These are phyloP conservation scores for Betta splendens DNA, from an alignment of 2,797 vertebrate species.

Conservation along the genomic window DNA sequence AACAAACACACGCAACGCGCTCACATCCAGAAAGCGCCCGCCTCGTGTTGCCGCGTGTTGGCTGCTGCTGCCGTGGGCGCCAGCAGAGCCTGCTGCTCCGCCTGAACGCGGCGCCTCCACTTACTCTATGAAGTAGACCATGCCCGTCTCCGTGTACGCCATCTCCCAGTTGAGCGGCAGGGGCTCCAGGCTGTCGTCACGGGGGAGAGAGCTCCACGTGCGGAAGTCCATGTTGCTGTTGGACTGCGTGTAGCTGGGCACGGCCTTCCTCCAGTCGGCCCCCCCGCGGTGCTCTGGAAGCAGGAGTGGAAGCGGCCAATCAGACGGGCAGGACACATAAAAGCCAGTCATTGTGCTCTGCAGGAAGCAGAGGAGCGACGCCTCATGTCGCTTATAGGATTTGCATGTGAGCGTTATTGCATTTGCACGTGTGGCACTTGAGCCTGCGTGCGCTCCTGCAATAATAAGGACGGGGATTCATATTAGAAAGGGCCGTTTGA, in stretches of 20 bases:
- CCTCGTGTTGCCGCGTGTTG: too few species aligned
- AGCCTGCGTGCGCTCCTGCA: slow-evolving; percentile 29
- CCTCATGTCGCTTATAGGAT: slow-evolving; percentile 50
- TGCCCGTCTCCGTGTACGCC: slow-evolving; percentile 97
- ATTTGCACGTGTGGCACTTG: slow-evolving; percentile 48
- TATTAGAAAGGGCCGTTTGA: slow-evolving; percentile 40
- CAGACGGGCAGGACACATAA: slow-evolving; percentile 19
- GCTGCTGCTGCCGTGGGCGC: too few species aligned
- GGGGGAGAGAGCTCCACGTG: slow-evolving; percentile 87
- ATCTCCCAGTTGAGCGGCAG: slow-evolving; percentile 98
- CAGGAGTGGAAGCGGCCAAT: background rate
- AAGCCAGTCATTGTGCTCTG: slow-evolving; percentile 39
- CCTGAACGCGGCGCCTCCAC: too few species aligned
- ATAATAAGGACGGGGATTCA: slow-evolving; percentile 39
- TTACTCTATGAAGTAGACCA: slow-evolving; percentile 99
- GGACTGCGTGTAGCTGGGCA: slow-evolving; percentile 91
- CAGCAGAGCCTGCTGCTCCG: too few species aligned
- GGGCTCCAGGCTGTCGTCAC: slow-evolving; percentile 92
- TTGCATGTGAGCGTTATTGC: slow-evolving; percentile 71
- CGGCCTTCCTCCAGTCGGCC: slow-evolving; percentile 76
- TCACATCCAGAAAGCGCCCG: too few species aligned
- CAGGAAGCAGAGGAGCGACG: slow-evolving; percentile 17
- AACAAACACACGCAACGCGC: too few species aligned
- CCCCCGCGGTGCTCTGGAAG: slow-evolving; percentile 80
- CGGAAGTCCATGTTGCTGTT: slow-evolving; percentile 94